Percentiles rank a stretch among this genome's conserved stretches.
Conservation (phyloP, 2,888 invertebrate genomes). For the Chaitophorus viminalis region DNA sequence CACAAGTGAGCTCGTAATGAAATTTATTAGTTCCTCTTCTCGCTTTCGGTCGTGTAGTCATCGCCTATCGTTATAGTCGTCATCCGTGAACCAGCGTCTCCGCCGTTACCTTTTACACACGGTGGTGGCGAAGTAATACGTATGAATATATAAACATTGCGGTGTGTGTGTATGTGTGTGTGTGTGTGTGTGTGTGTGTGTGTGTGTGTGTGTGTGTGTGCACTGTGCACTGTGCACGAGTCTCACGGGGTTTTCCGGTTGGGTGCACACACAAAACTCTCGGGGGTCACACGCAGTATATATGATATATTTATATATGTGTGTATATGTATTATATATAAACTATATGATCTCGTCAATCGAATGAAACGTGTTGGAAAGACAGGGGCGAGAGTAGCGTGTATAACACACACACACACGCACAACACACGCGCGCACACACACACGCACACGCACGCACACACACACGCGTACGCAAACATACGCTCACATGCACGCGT, state of each 20-base stretch:
- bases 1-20: background rate
- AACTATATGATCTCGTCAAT: slow-evolving; percentile 12
- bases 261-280: slow-evolving; percentile 42
- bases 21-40: background rate
- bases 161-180: background rate
- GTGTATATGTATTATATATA: background rate
- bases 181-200: background rate
- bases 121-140: background rate
- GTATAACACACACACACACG: background rate
- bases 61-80: background rate
- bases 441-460: no score
- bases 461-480: background rate
- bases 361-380: slow-evolving; percentile 21
- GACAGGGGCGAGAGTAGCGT: background rate
- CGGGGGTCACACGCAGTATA: background rate
- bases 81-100: background rate
- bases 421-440: no score
- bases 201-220: background rate
- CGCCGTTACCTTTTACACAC: background rate
- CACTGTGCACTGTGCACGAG: background rate
- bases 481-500: no score
- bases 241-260: slow-evolving; percentile 40
- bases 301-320: background rate
- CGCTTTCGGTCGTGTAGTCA: background rate
- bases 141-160: background rate